Evolutionary conservation across 2,888 invertebrate genomes (phyloP).

Genomic region (Epicampocera succincta): DNA sequence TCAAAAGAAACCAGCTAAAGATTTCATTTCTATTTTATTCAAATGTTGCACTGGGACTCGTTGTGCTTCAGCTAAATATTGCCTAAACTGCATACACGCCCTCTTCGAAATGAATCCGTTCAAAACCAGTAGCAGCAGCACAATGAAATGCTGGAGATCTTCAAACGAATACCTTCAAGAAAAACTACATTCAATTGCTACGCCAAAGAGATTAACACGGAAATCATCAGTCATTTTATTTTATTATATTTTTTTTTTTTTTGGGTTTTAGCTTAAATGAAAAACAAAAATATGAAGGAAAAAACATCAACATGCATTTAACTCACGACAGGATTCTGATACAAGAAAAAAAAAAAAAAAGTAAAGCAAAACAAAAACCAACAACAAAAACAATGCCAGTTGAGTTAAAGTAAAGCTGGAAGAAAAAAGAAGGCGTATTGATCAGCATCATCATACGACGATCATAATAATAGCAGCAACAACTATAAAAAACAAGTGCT

Average conservation of each 20-base stretch:
- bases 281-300: constrained; percentile 32
- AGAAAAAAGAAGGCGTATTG: constrained; percentile 63
- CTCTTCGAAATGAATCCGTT: constrained; percentile 52
- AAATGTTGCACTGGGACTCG: constrained; percentile 36
- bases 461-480: constrained; percentile 49
- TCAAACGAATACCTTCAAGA: constrained; percentile 55
- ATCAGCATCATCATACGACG: constrained; percentile 48
- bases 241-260: no score
- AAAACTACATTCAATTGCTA: constrained; percentile 63
- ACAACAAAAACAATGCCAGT: neutral
- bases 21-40: constrained; percentile 59
- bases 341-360: no score
- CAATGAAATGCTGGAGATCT: constrained; percentile 33
- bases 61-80: constrained; percentile 47
- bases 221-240: constrained; percentile 68
- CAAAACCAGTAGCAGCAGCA: constrained; percentile 65
- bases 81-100: constrained; percentile 64
- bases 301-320: constrained; percentile 66
- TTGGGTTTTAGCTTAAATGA: constrained; percentile 44
- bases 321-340: constrained; percentile 65
- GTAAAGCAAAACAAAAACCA: no score
- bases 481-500: constrained; percentile 65
- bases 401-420: constrained; percentile 20
- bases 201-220: constrained; percentile 65
- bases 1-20: constrained; percentile 59